These are phyloP conservation scores for Aythya baeri DNA, from an alignment of 2,113 vertebrate genomes.

Conservation along the genomic window DNA sequence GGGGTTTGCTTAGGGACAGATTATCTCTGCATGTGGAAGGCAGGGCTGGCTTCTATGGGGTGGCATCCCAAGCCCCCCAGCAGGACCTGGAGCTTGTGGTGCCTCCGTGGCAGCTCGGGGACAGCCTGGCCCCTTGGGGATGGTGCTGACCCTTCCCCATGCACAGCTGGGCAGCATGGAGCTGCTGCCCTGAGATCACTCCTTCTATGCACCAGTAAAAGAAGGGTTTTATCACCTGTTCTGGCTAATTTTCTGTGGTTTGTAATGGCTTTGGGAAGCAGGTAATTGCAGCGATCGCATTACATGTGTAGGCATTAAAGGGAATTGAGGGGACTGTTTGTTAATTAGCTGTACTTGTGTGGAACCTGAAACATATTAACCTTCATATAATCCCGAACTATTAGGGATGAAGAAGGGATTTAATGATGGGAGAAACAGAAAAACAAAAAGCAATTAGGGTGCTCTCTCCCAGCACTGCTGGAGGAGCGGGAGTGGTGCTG, in stretches of 20 bases:
- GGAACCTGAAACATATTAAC: constrained; percentile 66
- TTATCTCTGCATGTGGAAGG: fast-evolving
- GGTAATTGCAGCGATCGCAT: constrained; percentile 49
- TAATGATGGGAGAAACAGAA: constrained; percentile 60
- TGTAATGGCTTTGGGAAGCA: constrained; percentile 55
- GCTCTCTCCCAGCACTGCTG: background rate
- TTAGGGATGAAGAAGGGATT: constrained; percentile 51
- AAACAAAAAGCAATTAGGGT: constrained; percentile 45
- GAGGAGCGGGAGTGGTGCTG: background rate
- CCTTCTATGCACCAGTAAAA: constrained; percentile 27
- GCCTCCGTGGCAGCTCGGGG: background rate
- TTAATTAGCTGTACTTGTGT: constrained; percentile 65
- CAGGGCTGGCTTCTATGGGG: fast-evolving
- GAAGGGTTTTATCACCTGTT: constrained; percentile 38
- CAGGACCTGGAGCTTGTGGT: background rate
- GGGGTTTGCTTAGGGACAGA: background rate
- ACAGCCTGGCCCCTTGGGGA: background rate
- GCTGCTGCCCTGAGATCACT: background rate
- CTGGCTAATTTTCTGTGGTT: constrained; percentile 45
- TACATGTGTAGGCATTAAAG: constrained; percentile 53
- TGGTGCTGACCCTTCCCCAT: background rate
- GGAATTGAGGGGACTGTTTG: constrained; percentile 62
- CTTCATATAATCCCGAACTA: constrained; percentile 60
- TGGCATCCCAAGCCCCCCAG: fast-evolving
- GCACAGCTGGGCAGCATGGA: background rate